These are phyloP conservation scores for Dendroctonus ponderosae DNA, from an alignment of 1,140 invertebrate genomes.

Conservation along the genomic window DNA sequence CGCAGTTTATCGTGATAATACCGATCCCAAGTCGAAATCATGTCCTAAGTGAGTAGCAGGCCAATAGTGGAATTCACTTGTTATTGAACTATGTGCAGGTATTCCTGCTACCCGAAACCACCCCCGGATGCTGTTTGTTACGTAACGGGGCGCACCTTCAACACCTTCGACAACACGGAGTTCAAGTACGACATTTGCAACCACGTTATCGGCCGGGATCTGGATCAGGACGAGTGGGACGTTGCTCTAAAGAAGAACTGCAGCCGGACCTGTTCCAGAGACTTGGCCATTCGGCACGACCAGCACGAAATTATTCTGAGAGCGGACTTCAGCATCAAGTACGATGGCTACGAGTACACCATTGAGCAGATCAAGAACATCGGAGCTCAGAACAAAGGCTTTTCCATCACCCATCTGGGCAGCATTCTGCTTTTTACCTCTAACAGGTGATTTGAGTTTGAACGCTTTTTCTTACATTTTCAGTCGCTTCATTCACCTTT, in stretches of 20 bases:
- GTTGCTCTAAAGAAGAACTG: slow-evolving; percentile 67
- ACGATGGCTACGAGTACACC: slow-evolving; percentile 64
- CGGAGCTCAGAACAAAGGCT: slow-evolving; percentile 61
- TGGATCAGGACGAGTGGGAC: slow-evolving; percentile 61
- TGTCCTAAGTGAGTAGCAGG: slow-evolving; percentile 33
- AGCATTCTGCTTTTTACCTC: slow-evolving; percentile 67
- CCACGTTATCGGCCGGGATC: slow-evolving; percentile 72
- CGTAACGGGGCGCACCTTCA: slow-evolving; percentile 70
- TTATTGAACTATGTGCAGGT: slow-evolving; percentile 47
- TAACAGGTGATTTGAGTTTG: slow-evolving; percentile 41
- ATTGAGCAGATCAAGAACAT: slow-evolving; percentile 68
- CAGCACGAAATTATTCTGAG: slow-evolving; percentile 59
- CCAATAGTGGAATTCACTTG: too few species aligned
- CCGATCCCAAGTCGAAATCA: slow-evolving; percentile 12
- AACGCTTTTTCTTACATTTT: too few species aligned
- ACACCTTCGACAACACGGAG: slow-evolving; percentile 74
- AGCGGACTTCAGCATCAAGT: slow-evolving; percentile 65
- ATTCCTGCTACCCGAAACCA: slow-evolving; percentile 61
- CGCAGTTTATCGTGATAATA: slow-evolving; percentile 35
- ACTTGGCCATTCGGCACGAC: slow-evolving; percentile 60
- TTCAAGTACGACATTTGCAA: slow-evolving; percentile 78
- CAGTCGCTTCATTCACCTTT: background rate
- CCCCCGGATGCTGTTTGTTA: slow-evolving; percentile 66
- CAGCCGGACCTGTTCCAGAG: slow-evolving; percentile 54
- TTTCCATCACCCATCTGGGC: slow-evolving; percentile 66